Evolutionary conservation across 2,888 invertebrate genomes (phyloP).

Genomic region (Sepioteuthis lessoniana): DNA sequence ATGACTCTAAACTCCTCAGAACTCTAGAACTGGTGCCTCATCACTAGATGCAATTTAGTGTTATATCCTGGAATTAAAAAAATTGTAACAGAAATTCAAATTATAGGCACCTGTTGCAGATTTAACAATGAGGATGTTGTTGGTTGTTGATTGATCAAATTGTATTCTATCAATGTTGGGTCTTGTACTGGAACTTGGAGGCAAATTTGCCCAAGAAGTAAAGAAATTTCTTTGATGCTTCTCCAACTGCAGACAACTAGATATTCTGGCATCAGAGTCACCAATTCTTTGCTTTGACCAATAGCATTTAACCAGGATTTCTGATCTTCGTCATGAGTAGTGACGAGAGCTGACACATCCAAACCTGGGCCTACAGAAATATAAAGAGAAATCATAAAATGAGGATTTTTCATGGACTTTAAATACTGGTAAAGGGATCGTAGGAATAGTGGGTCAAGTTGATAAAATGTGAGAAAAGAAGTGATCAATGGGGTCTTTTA

Average conservation of each 20-base stretch:
- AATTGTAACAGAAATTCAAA: not conserved
- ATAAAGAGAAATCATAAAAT: not conserved
- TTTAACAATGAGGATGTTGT: not conserved
- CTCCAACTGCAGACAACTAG: conserved; percentile 95
- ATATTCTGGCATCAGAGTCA: conserved; percentile 73
- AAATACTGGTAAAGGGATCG: no score
- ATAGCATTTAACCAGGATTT: conserved; percentile 34
- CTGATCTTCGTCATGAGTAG: conserved; percentile 49
- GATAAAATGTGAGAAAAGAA: no score
- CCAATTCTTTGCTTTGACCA: conserved; percentile 57
- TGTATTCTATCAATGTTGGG: not conserved
- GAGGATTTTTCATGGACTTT: no score
- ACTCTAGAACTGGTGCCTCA: no score
- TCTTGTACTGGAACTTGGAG: conserved; percentile 56
- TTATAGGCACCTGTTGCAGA: not conserved
- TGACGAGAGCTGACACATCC: conserved; percentile 50
- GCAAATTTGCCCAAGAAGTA: conserved; percentile 74
- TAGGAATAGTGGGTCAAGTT: no score
- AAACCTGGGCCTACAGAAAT: conserved; percentile 51
- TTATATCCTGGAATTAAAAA: no score
- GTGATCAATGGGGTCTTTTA: no score
- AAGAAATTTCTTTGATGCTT: conserved; percentile 87
- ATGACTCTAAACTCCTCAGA: no score
- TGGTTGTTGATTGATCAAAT: not conserved
- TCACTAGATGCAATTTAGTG: no score